phyloP scores from a whole-genome alignment of 2,113 vertebrate species.

The Anas platyrhynchos region DNA sequence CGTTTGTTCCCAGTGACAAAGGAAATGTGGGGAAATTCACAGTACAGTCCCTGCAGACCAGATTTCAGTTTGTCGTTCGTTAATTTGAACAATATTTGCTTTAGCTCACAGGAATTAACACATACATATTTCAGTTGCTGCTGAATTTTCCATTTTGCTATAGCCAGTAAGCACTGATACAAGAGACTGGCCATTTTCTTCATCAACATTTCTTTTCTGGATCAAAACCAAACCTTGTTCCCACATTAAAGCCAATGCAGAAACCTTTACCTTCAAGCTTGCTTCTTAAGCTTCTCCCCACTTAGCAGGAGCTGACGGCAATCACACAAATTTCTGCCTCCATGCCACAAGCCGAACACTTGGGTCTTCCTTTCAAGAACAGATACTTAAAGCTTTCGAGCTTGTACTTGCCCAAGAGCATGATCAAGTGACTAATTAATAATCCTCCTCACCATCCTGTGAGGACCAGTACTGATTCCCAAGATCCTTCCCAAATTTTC shows the following conservation, averaged over 20 bases:
- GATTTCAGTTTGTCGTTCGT: neutral
- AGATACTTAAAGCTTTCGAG: neutral
- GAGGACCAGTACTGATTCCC: accelerated
- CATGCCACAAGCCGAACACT: neutral
- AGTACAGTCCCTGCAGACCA: neutral
- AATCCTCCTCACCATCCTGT: neutral
- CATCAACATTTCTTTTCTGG: neutral
- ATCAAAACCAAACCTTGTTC: neutral
- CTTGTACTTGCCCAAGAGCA: neutral
- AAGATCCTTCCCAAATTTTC: neutral
- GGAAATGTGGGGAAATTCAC: neutral
- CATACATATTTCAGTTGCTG: neutral
- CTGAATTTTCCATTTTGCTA: neutral
- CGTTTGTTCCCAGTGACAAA: neutral
- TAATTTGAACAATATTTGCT: neutral
- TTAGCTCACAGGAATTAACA: neutral
- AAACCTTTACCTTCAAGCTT: too few relatives aligned
- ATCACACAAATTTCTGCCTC: neutral
- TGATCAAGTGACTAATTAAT: neutral
- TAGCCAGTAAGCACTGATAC: neutral
- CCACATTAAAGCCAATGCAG: too few relatives aligned
- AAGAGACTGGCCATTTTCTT: neutral
- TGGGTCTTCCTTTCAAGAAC: neutral
- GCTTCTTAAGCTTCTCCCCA: neutral
- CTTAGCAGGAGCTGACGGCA: neutral